These are phyloP conservation scores for Zaprionus lachaisei DNA, from an alignment of 1,140 invertebrate species.

Conservation along the genomic window DNA sequence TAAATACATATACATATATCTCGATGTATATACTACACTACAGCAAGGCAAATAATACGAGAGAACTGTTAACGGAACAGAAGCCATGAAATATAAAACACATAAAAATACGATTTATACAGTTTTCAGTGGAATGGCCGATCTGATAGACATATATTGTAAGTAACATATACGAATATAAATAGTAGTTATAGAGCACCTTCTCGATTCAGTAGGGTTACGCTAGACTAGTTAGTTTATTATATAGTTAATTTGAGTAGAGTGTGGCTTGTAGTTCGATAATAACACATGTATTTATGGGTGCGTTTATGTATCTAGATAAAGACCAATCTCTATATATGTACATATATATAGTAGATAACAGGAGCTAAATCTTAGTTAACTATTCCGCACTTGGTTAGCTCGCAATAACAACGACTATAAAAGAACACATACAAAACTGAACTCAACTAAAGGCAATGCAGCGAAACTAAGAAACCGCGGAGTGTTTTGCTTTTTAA, in stretches of 20 bases:
- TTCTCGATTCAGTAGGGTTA: conserved; percentile 27
- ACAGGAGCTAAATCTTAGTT: conserved; percentile 27
- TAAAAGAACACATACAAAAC: conserved; percentile 26
- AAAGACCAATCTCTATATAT: conserved; percentile 13
- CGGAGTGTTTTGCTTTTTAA: neutral
- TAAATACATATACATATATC: conserved; percentile 35
- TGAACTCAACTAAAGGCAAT: conserved; percentile 40
- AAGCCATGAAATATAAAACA: conserved; percentile 7
- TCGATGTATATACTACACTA: conserved; percentile 57
- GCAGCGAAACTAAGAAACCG: conserved; percentile 33
- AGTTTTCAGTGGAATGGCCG: conserved; percentile 11
- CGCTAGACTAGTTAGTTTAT: conserved; percentile 28
- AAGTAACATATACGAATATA: conserved; percentile 1
- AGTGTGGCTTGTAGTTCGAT: conserved; percentile 10
- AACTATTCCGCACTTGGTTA: conserved; percentile 28
- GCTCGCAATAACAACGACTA: conserved; percentile 20
- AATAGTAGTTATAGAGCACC: neutral
- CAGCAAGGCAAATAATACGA: conserved; percentile 70
- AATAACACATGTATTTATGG: conserved; percentile 9
- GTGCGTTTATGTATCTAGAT: conserved; percentile 28
- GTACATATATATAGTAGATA: conserved; percentile 7
- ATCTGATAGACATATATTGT: conserved; percentile 4
- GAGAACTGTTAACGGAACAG: conserved; percentile 28
- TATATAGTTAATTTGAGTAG: conserved; percentile 15
- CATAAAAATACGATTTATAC: conserved; percentile 8